Percentiles rank a stretch among this genome's conserved stretches.
phyloP scores from a whole-genome alignment of 2,113 vertebrate species.

The Polypterus senegalus region DNA sequence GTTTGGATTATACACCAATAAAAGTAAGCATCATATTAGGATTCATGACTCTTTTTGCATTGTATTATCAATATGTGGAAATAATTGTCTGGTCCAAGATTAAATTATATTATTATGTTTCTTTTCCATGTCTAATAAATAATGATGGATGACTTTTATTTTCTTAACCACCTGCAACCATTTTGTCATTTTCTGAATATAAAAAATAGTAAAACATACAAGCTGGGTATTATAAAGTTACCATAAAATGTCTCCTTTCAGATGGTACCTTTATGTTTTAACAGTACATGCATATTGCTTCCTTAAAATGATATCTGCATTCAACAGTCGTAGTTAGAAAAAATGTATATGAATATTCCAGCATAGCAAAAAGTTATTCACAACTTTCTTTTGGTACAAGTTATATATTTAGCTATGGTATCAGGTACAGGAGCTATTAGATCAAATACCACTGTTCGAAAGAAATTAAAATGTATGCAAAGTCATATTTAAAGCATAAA shows the following conservation, averaged over 20 bases:
- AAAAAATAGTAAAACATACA: constrained; percentile 84
- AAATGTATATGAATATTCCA: no score
- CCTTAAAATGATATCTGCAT: no score
- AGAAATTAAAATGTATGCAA: no score
- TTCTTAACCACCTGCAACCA: constrained; percentile 99
- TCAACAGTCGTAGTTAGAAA: no score
- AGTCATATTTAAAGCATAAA: no score
- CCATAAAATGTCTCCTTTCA: constrained; percentile 12
- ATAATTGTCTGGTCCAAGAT: constrained; percentile 99
- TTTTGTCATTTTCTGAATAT: constrained; percentile 93
- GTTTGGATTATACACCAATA: constrained; percentile 87
- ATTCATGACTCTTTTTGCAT: constrained; percentile 99
- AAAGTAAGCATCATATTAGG: constrained; percentile 99
- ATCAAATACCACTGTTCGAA: no score
- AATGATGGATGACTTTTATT: constrained; percentile 99
- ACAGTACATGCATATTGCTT: no score
- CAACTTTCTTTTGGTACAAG: no score
- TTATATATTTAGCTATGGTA: no score
- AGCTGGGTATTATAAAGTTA: constrained; percentile 57
- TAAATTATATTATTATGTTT: constrained; percentile 99
- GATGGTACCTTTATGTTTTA: no score
- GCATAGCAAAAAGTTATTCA: no score
- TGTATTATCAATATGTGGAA: constrained; percentile 99
- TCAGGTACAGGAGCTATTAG: no score
- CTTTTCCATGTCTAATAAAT: constrained; percentile 99